Percentiles rank a stretch among this genome's conserved stretches.
Conservation (phyloP, 2,888 invertebrate genomes). For the Orchesellides sinensis region DNA sequence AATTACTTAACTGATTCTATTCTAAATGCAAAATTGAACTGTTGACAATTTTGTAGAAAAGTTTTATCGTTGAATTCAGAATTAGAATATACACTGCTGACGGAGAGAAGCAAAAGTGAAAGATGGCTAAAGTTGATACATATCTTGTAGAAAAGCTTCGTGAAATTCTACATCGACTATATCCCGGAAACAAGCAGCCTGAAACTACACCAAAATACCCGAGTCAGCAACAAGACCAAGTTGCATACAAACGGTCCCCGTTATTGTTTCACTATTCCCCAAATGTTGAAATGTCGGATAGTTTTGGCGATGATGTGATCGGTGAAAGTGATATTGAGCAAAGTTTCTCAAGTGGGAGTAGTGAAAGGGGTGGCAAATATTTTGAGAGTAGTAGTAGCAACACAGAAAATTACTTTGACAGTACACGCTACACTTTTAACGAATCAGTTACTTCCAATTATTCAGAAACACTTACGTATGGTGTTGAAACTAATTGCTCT, state of each 20-base stretch:
- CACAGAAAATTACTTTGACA: not conserved
- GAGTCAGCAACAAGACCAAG: conserved; percentile 27
- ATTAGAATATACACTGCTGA: no score
- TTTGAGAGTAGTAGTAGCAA: not conserved
- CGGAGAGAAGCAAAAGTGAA: no score
- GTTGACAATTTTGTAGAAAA: no score
- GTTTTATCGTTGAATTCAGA: no score
- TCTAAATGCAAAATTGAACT: no score
- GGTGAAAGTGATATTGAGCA: not conserved
- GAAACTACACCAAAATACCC: not conserved
- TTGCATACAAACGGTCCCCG: conserved; percentile 41
- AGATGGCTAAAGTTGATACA: conserved; percentile 62
- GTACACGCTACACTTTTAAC: not conserved
- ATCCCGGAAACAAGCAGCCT: conserved; percentile 32
- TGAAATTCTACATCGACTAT: conserved; percentile 69
- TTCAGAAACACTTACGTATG: conserved; percentile 41
- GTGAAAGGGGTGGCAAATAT: not conserved
- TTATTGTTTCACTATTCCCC: conserved; percentile 49
- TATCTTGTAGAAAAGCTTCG: conserved; percentile 70
- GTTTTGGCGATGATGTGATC: not conserved
- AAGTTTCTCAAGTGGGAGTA: not conserved
- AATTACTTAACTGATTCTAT: no score
- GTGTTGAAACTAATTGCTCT: conserved; percentile 37
- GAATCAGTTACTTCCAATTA: no score
- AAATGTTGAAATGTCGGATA: not conserved